Evolutionary conservation across 37 sponge, comb jelly and placozoan species (phyloP), one percentile per base, ranked within the genome.

Genomic region (Cladorhizidae sp.): DNA sequence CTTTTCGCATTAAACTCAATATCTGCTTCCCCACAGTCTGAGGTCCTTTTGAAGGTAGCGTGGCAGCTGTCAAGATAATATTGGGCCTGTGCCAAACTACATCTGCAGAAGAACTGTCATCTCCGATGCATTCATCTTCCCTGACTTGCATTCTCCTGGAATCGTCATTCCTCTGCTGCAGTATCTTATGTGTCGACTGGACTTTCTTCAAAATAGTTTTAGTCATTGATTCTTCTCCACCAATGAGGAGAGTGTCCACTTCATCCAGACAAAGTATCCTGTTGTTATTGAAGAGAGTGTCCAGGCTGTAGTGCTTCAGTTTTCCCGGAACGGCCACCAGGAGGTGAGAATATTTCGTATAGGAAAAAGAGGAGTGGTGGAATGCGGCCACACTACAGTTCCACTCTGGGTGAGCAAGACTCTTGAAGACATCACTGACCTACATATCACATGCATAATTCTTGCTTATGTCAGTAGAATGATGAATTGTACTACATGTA

Each of bases 161-260:
- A 18, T 81, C 12, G 17, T 63, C 25, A 7, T 39, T 68, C 70
- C 20, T 35, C 2, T 5, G 1, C 38, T 71, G 49, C 12, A 71
- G 25, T 33, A 58, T 62, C 67, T 80, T 63, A 18, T 57, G 79
- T 23, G 18, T 37, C 33, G 26, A 22, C 26, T 40, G 56, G 7
- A 81, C 15, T 17, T 25, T 70, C 20, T 83, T 67, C 62, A 95
- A 72, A 11, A 92, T 68, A 1, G 67, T 52, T 90, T 87, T 85
- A 15, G 87, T 80, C 17, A 67, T 71, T 1, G 23, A 45, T 0
- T 43, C 23, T 28, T 87, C 87, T 25, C 87, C 69, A 29, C 95
- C 95, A 74, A 80, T 86, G 62, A 95, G 65, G 14, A 95, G 81
- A 17, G 75, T 38, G 35, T 95, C 95, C 2, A 87, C 94, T 41